Evolutionary conservation across 2,113 vertebrate genomes (phyloP).

Genomic region (Pogonocichla stellata): DNA sequence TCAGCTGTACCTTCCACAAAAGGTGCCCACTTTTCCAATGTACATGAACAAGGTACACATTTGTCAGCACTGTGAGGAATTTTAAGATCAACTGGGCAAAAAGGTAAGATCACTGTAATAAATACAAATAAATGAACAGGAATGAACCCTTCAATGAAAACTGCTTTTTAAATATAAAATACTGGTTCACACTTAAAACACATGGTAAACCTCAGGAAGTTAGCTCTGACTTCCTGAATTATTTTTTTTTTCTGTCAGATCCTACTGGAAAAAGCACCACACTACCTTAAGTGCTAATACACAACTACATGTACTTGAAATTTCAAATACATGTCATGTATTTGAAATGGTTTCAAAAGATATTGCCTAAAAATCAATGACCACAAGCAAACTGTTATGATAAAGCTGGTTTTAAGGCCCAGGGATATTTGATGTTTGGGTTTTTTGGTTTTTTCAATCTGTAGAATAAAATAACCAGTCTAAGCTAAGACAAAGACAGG

Average conservation of each 20-base stretch:
- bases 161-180: not conserved
- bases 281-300: not conserved
- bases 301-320: too few relatives aligned
- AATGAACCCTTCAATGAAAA: not conserved
- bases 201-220: not conserved
- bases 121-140: not conserved
- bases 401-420: not conserved
- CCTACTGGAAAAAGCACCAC: not conserved
- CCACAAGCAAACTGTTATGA: not conserved
- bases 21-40: not conserved
- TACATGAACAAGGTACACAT: not conserved
- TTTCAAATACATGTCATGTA: not conserved
- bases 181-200: not conserved
- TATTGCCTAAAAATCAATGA: not conserved
- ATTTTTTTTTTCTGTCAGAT: not conserved
- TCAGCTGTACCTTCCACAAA: not conserved
- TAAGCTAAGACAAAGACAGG: not conserved
- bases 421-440: fast-evolving
- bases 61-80: not conserved
- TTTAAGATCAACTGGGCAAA: not conserved
- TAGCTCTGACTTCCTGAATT: not conserved
- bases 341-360: not conserved
- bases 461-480: not conserved
- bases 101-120: not conserved
- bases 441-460: not conserved